These are phyloP conservation scores for Balaeniceps rex DNA, from an alignment of 2,113 vertebrate species.

Conservation along the genomic window DNA sequence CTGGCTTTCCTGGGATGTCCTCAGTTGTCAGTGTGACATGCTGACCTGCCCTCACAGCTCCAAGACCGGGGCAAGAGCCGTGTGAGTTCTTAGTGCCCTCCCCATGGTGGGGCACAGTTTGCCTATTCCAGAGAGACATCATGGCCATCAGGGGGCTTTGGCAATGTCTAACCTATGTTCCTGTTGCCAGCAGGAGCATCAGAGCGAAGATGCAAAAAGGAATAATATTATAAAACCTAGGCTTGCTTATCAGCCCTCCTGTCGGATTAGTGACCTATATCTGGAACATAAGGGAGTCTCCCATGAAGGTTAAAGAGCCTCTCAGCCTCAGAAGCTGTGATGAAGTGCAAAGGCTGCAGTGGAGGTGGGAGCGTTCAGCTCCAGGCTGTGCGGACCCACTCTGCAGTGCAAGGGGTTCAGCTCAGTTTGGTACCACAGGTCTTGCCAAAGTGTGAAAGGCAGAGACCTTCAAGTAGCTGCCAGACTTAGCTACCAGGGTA, in stretches of 20 bases:
- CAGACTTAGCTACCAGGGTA: background rate
- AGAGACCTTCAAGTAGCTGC: background rate
- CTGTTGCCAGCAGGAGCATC: background rate
- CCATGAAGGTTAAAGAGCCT: background rate
- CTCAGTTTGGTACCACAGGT: rapidly evolving
- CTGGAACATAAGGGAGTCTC: background rate
- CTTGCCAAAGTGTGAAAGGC: background rate
- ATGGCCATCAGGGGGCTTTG: background rate
- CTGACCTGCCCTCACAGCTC: background rate
- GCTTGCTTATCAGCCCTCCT: background rate
- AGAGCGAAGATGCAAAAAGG: background rate
- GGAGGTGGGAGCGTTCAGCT: background rate
- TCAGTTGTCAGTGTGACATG: background rate
- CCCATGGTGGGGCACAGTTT: background rate
- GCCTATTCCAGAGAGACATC: background rate
- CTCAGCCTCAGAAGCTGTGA: background rate
- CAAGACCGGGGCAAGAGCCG: background rate
- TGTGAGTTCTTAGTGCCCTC: background rate
- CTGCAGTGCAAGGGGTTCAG: rapidly evolving
- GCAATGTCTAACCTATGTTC: background rate
- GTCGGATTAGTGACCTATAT: background rate
- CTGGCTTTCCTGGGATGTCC: background rate
- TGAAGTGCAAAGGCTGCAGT: background rate
- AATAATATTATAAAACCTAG: background rate
- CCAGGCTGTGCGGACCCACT: background rate